phyloP scores from a whole-genome alignment of 2,888 invertebrate species.

The Lypha dubia region DNA sequence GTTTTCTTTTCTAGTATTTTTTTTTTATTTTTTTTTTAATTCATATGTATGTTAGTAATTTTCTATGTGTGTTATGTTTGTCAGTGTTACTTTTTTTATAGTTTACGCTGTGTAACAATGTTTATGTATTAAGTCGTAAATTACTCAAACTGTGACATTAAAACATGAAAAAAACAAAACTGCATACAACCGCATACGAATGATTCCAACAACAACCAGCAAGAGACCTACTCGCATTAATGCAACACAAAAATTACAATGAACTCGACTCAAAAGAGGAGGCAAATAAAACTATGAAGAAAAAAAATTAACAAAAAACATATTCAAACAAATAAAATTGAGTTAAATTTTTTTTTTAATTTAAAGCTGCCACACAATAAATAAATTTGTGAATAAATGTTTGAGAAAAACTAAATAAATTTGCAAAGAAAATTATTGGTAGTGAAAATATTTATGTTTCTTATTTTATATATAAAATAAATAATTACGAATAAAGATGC shows the following conservation, averaged over 20 bases:
- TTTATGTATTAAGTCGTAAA: constrained; percentile 66
- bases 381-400: constrained; percentile 6
- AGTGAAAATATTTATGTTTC: background rate
- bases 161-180: constrained; percentile 30
- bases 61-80: constrained; percentile 17
- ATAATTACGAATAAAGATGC: background rate
- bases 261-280: constrained; percentile 31
- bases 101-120: constrained; percentile 40
- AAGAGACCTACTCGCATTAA: constrained; percentile 20
- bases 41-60: background rate
- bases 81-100: constrained; percentile 23
- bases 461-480: background rate
- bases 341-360: constrained; percentile 36
- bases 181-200: constrained; percentile 4
- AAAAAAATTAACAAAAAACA: constrained; percentile 12
- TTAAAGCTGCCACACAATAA: constrained; percentile 25
- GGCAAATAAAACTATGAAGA: too few relatives aligned
- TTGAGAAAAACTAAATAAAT: background rate
- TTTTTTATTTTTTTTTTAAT: constrained; percentile 3
- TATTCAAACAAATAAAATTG: constrained; percentile 26
- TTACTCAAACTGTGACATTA: constrained; percentile 66
- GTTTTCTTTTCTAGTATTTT: background rate
- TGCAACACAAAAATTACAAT: constrained; percentile 35
- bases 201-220: constrained; percentile 18
- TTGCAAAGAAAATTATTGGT: constrained; percentile 8